Percentiles rank a stretch among this genome's conserved stretches.
Evolutionary conservation across 1,140 invertebrate species (phyloP).

Genomic region (Meteorus sp.): DNA sequence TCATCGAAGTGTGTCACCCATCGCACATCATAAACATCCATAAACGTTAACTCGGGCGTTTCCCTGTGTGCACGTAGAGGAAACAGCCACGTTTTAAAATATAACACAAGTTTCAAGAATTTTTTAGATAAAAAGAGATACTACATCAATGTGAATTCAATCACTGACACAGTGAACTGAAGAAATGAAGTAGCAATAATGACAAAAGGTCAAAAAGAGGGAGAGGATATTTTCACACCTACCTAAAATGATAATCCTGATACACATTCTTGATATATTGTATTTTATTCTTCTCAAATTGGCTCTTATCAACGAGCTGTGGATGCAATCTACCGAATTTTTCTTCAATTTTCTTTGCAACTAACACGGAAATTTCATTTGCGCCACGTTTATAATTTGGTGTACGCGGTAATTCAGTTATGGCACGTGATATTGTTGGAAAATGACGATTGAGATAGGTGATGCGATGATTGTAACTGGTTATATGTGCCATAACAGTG

Average conservation of each 20-base stretch:
- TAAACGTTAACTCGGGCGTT: constrained; percentile 58
- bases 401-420: constrained; percentile 54
- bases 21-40: constrained; percentile 58
- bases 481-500: constrained; percentile 74
- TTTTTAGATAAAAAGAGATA: constrained; percentile 21
- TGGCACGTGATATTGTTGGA: constrained; percentile 57
- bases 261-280: constrained; percentile 61
- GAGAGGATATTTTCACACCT: constrained; percentile 19
- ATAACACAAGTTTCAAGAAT: constrained; percentile 14
- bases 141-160: too few relatives aligned
- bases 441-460: constrained; percentile 64
- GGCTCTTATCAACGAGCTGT: constrained; percentile 59
- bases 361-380: constrained; percentile 60
- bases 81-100: constrained; percentile 47
- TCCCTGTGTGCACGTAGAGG: constrained; percentile 54
- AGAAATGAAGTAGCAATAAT: not conserved
- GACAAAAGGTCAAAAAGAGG: not conserved
- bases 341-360: constrained; percentile 65
- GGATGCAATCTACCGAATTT: constrained; percentile 65
- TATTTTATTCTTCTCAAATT: constrained; percentile 62
- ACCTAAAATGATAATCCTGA: constrained; percentile 62
- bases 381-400: constrained; percentile 59
- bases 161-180: too few relatives aligned
- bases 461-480: constrained; percentile 70
- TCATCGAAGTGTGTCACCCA: constrained; percentile 59